Percentiles rank a stretch among this genome's conserved stretches.
Evolutionary conservation across 2,888 invertebrate species (phyloP).

Genomic region (Anticlea derivata): DNA sequence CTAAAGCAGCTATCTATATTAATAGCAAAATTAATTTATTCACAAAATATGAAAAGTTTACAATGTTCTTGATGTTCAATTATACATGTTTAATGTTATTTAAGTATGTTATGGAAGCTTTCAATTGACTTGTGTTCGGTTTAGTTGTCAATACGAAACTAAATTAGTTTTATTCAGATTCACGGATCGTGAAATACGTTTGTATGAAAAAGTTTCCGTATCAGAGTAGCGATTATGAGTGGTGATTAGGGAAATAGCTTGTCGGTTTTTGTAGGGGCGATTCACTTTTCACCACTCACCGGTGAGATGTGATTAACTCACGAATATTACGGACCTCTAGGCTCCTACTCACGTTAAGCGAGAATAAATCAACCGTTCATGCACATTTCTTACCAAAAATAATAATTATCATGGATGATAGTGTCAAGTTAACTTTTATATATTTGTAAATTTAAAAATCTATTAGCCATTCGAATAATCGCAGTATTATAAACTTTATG

Average conservation of each 20-base stretch:
- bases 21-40: background rate
- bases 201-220: background rate
- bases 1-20: background rate
- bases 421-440: constrained; percentile 24
- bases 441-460: constrained; percentile 29
- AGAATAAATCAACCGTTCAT: constrained; percentile 1
- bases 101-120: constrained; percentile 5
- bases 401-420: background rate
- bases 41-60: constrained; percentile 1
- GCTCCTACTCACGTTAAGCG: background rate
- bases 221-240: too few species aligned
- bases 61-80: constrained; percentile 14
- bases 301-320: too few species aligned
- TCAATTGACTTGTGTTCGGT: background rate
- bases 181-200: background rate
- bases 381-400: constrained; percentile 7
- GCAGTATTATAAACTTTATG: constrained; percentile 3
- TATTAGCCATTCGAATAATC: constrained; percentile 20
- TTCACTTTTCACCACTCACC: too few species aligned
- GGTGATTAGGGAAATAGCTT: too few species aligned
- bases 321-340: too few species aligned
- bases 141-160: background rate
- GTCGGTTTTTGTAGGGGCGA: too few species aligned
- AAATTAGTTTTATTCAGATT: background rate
- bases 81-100: constrained; percentile 12